phyloP scores from a whole-genome alignment of 2,888 invertebrate genomes.

The Epinotia bilunana region DNA sequence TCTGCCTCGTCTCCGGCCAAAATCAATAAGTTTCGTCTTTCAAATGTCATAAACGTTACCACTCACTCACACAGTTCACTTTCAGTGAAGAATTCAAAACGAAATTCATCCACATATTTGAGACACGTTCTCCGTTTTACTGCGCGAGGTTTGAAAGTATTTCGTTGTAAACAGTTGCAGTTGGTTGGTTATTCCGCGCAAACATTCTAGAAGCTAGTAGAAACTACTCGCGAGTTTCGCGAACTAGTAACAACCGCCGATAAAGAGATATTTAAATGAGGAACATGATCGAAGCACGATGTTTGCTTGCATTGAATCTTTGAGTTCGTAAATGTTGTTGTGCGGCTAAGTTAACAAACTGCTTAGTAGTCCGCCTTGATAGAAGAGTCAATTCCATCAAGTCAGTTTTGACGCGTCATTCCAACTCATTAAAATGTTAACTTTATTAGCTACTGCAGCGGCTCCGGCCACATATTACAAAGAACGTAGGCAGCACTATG shows the following conservation, averaged over 20 bases:
- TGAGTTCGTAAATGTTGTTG: background rate
- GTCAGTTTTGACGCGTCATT: too few species aligned
- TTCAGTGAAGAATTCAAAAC: background rate
- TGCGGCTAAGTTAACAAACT: too few species aligned
- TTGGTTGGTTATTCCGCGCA: slow-evolving; percentile 21
- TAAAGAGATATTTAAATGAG: slow-evolving; percentile 38
- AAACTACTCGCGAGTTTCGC: slow-evolving; percentile 9
- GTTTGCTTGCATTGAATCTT: slow-evolving; percentile 19
- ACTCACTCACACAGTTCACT: slow-evolving; percentile 2
- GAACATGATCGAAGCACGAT: slow-evolving; percentile 29
- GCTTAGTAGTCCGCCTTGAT: too few species aligned
- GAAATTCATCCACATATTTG: slow-evolving; percentile 17
- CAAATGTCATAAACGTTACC: slow-evolving; percentile 5
- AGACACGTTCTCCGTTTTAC: slow-evolving; percentile 29
- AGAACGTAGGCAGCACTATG: too few species aligned
- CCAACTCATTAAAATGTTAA: too few species aligned
- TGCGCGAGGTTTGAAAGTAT: slow-evolving; percentile 28
- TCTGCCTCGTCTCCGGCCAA: slow-evolving; percentile 4
- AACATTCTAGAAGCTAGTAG: slow-evolving; percentile 29
- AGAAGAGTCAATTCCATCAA: too few species aligned
- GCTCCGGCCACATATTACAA: too few species aligned
- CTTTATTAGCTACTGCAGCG: too few species aligned
- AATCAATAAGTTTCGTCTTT: slow-evolving; percentile 7
- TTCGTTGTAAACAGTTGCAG: slow-evolving; percentile 26
- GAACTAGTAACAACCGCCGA: slow-evolving; percentile 28